Percentiles rank a stretch among this genome's conserved stretches.
Conservation (phyloP, 53 echinoderm and acorn worm species). For the Actinopyga echinites region DNA sequence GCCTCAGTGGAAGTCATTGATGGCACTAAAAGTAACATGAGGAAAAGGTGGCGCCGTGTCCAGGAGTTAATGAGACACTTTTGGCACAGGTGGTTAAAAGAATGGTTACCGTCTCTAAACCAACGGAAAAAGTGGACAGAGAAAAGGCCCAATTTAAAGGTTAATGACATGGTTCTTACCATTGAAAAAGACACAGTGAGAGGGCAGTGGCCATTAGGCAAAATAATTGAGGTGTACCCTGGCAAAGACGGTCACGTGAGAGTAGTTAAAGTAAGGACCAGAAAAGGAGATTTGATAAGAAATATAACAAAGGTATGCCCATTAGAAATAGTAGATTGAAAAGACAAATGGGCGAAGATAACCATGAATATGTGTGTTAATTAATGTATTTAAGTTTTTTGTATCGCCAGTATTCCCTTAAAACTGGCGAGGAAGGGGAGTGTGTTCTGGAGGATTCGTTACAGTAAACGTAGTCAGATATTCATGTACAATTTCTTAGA, state of each 20-base stretch:
- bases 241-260: constrained; percentile 16
- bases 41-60: constrained; percentile 10
- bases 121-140: constrained; percentile 2
- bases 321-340: neutral
- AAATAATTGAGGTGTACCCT: neutral
- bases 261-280: neutral
- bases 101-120: neutral
- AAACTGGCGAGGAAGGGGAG: too few species aligned
- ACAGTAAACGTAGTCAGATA: too few species aligned
- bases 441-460: too few species aligned
- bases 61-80: neutral
- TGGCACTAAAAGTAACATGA: too few species aligned
- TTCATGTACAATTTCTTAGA: too few species aligned
- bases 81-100: constrained; percentile 2
- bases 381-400: too few species aligned
- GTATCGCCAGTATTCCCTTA: too few species aligned
- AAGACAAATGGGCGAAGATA: too few species aligned
- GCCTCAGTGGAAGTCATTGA: too few species aligned
- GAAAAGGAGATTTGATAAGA: neutral
- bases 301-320: constrained; percentile 29
- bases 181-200: neutral
- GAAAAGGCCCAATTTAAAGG: constrained; percentile 1
- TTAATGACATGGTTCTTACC: neutral
- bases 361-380: too few species aligned
- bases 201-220: constrained; percentile 19